These are phyloP conservation scores for Orthosia cruda DNA, from an alignment of 2,888 invertebrate species.

Conservation along the genomic window DNA sequence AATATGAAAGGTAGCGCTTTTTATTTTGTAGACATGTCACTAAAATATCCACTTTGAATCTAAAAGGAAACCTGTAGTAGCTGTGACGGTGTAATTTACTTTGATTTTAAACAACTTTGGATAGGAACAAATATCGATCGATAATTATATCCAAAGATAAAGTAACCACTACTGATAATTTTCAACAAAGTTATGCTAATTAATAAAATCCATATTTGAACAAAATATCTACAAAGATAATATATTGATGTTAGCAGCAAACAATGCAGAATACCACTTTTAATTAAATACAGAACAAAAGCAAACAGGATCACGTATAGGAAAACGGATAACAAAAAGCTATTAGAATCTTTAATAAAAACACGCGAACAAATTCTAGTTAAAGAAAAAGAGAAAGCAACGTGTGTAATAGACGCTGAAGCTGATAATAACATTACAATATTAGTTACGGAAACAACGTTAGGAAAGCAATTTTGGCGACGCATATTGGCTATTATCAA, in stretches of 20 bases:
- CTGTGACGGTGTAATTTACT: no score
- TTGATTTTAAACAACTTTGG: neutral
- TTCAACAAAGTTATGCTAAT: neutral
- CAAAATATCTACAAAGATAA: slow-evolving; percentile 44
- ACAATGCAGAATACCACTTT: slow-evolving; percentile 54
- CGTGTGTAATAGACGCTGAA: slow-evolving; percentile 78
- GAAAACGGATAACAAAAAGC: slow-evolving; percentile 60
- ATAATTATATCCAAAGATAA: neutral
- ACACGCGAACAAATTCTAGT: slow-evolving; percentile 59
- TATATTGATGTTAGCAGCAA: slow-evolving; percentile 41
- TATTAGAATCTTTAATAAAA: slow-evolving; percentile 69
- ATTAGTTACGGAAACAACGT: slow-evolving; percentile 90
- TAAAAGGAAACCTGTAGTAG: no score
- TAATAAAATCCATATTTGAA: slow-evolving; percentile 27
- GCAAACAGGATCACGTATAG: slow-evolving; percentile 57
- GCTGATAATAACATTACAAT: slow-evolving; percentile 86
- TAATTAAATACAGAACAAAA: slow-evolving; percentile 66
- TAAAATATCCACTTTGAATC: no score
- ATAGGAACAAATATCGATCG: neutral
- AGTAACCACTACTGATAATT: neutral
- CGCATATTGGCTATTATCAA: slow-evolving; percentile 91
- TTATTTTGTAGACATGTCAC: neutral
- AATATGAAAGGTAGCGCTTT: neutral
- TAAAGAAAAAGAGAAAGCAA: slow-evolving; percentile 71
- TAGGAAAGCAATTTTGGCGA: slow-evolving; percentile 91